Conservation (phyloP, 2,888 invertebrate genomes). For the Brenthis daphne region DNA sequence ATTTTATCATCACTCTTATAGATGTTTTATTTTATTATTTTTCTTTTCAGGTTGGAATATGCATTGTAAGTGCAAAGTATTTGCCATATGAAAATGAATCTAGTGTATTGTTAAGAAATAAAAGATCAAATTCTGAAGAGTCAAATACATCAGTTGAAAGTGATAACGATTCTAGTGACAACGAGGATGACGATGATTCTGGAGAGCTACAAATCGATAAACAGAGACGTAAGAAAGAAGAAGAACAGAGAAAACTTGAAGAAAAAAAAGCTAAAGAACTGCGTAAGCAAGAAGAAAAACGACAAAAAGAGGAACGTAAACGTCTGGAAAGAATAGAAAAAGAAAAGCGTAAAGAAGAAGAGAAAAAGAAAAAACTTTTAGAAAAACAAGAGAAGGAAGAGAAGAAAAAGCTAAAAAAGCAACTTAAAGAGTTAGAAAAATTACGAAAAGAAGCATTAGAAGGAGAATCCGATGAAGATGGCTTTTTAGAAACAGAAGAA, state of each 20-base stretch:
- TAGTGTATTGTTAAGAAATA: constrained; percentile 51
- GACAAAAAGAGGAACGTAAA: constrained; percentile 52
- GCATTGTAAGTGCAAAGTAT: constrained; percentile 70
- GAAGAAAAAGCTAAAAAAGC: constrained; percentile 49
- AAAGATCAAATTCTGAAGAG: constrained; percentile 56
- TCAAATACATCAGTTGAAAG: constrained; percentile 54
- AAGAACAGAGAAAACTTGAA: constrained; percentile 50
- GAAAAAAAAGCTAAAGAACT: constrained; percentile 51
- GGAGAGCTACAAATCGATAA: constrained; percentile 49
- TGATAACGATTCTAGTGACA: constrained; percentile 49
- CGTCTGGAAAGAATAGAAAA: constrained; percentile 53
- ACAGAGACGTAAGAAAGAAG: constrained; percentile 43
- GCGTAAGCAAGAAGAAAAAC: constrained; percentile 47
- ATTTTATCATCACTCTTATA: neutral
- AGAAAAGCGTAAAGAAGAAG: constrained; percentile 49
- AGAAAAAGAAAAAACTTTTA: constrained; percentile 49
- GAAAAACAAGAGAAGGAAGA: constrained; percentile 54
- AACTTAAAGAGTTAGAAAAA: constrained; percentile 47
- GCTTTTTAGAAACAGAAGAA: constrained; percentile 54
- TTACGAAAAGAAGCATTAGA: constrained; percentile 52
- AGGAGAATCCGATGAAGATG: constrained; percentile 43
- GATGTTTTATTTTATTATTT: constrained; percentile 26
- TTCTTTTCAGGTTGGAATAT: constrained; percentile 65
- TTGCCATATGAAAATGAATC: constrained; percentile 62
- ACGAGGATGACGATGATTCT: constrained; percentile 41